Evolutionary conservation across 2,888 invertebrate species (phyloP).

Genomic region (Biston betularia): DNA sequence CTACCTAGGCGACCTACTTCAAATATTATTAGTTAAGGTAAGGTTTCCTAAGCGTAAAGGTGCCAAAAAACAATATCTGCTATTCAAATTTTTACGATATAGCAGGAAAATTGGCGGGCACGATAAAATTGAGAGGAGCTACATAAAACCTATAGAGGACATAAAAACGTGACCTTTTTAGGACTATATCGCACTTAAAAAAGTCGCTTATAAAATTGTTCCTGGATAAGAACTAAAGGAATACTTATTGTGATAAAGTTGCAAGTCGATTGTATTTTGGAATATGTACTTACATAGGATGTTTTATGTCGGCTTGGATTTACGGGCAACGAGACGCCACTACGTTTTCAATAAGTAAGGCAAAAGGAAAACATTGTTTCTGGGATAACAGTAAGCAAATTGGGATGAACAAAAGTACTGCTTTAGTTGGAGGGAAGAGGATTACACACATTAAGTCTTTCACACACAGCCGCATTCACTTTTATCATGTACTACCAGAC

Average conservation of each 20-base stretch:
- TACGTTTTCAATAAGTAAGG: slow-evolving; percentile 48
- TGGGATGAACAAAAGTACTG: not conserved
- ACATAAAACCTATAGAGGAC: slow-evolving; percentile 5
- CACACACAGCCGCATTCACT: too few relatives aligned
- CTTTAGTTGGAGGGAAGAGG: too few relatives aligned
- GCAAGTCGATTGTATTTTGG: not conserved
- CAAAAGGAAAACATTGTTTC: slow-evolving; percentile 26
- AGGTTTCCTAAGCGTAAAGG: not conserved
- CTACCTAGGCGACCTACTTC: too few relatives aligned
- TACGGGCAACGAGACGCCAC: slow-evolving; percentile 45
- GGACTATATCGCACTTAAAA: slow-evolving; percentile 13
- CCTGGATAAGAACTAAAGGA: not conserved
- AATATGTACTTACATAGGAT: slow-evolving; percentile 12
- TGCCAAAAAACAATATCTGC: slow-evolving; percentile 38
- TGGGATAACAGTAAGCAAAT: slow-evolving; percentile 18
- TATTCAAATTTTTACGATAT: slow-evolving; percentile 52
- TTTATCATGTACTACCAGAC: too few relatives aligned
- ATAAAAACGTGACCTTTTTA: not conserved
- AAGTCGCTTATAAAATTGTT: not conserved
- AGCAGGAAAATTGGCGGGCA: slow-evolving; percentile 41
- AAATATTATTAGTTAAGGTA: too few relatives aligned
- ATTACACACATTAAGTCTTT: too few relatives aligned
- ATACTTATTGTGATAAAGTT: slow-evolving; percentile 11
- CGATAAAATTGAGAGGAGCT: slow-evolving; percentile 30
- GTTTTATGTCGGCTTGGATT: slow-evolving; percentile 47